Evolutionary conservation across 2,888 invertebrate genomes (phyloP), one percentile per base, ranked within the genome.

Genomic region (Esperia sulphurella): DNA sequence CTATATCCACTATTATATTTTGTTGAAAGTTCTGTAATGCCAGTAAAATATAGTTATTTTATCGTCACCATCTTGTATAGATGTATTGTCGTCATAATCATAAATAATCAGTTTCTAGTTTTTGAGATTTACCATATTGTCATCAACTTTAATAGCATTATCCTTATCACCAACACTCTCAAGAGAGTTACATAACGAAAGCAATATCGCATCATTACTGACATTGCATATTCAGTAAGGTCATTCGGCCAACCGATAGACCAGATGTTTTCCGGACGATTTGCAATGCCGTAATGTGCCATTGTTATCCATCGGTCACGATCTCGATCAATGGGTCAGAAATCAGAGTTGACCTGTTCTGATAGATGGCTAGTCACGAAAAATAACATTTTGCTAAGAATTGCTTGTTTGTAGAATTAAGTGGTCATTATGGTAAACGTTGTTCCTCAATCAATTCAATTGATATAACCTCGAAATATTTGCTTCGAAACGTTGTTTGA

Each of bases 301-400:
- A 79, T 82, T 82, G 78, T 79, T 68, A 66, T 65, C 53, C 65
- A 68, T 65, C 63, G 71, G 75, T 82, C 86, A 85, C 83, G 84
- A 83, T 71, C 69, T 66, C 71, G 69, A 70, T 75, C 79, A 78
- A 66, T 79, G 61, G 82, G 71, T 75, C 75, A 76, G 59, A 71
- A 66, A 68, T 72, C 75, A 76, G 59, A 71, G 67, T 68, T 72
- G 70, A 71, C 65, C 61, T 54, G 48, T 61, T 54, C 57, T 61
- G 57, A 51, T 62, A 59, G 67, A 65, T 65, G 63, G 62, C 62
- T 12, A 12, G 40, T 48, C 46, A 46, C 51, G 51, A 49, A 41
- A 45, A 37, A 46, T 50, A 43, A 31, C 43, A 7, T 37, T 44
- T 39, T 41, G n/a, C n/a, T 39, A 38, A 29, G 29, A 39, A 28